Conservation (phyloP, 2,888 invertebrate genomes). For the Stenichneumon culpator region DNA sequence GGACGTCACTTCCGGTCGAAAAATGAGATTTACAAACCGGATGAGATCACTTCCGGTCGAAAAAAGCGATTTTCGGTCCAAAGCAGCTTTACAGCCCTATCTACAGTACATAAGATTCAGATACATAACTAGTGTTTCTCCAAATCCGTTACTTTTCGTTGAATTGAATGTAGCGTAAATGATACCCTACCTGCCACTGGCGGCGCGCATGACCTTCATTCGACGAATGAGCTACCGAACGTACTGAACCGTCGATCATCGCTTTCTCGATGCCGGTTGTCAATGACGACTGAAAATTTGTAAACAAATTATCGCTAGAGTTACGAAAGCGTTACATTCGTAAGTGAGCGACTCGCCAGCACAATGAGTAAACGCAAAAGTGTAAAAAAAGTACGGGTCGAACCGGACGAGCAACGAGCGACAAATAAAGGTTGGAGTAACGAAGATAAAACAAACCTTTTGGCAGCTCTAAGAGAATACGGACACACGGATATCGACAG, state of each 20-base stretch:
- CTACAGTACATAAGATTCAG: not conserved
- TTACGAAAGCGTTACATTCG: not conserved
- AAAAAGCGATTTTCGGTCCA: not conserved
- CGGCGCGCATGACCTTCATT: not conserved
- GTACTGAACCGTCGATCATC: not conserved
- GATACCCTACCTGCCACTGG: not conserved
- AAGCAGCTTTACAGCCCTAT: not conserved
- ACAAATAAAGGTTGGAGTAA: constrained; percentile 72
- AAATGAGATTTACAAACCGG: no score
- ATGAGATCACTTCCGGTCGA: not conserved
- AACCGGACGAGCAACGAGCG: not conserved
- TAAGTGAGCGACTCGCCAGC: not conserved
- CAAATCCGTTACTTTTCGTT: no score
- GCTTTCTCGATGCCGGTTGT: not conserved
- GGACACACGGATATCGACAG: constrained; percentile 75
- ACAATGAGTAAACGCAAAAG: constrained; percentile 31
- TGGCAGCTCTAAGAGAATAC: constrained; percentile 76
- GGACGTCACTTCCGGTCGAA: not conserved
- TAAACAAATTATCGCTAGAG: not conserved
- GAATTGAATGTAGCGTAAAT: no score
- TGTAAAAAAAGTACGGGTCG: not conserved
- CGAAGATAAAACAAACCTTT: constrained; percentile 74
- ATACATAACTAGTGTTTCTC: no score
- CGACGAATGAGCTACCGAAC: not conserved
- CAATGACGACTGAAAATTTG: not conserved